Conservation (phyloP, 1,140 invertebrate species). For the Ectropis grisescens region DNA sequence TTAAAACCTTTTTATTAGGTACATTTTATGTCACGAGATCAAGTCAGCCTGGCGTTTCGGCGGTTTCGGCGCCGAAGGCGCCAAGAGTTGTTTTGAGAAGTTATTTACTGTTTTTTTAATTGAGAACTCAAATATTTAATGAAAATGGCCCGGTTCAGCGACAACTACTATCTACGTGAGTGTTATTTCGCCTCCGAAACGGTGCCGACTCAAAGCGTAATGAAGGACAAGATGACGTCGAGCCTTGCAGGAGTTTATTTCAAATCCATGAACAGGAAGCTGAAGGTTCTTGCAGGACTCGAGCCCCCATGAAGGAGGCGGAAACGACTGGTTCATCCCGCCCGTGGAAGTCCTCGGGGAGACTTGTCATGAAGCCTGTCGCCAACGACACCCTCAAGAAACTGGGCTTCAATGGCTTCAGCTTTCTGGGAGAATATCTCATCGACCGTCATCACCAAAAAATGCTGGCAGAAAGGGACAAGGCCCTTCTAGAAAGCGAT, state of each 20-base stretch:
- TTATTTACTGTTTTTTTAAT: too few relatives aligned
- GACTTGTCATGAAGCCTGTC: conserved; percentile 33
- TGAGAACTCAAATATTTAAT: background rate
- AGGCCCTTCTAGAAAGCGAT: conserved; percentile 29
- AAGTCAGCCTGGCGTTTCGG: too few relatives aligned
- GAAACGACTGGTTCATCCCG: conserved; percentile 42
- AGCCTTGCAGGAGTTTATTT: conserved; percentile 43
- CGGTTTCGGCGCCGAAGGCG: too few relatives aligned
- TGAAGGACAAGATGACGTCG: conserved; percentile 41
- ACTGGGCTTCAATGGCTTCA: conserved; percentile 34
- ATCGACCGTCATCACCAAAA: conserved; percentile 22
- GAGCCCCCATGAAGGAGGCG: conserved; percentile 47
- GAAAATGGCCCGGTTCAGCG: conserved; percentile 33
- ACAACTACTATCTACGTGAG: conserved; percentile 46
- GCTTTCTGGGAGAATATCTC: conserved; percentile 24
- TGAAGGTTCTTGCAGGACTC: conserved; percentile 42
- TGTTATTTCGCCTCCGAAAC: conserved; percentile 32
- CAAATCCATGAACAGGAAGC: conserved; percentile 42
- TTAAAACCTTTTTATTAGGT: too few relatives aligned
- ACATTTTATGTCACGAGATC: too few relatives aligned
- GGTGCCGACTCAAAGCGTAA: conserved; percentile 50
- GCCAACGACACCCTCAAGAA: conserved; percentile 30
- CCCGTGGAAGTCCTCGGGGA: conserved; percentile 34
- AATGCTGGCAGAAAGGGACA: conserved; percentile 29
- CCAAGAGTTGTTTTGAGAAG: too few relatives aligned